Evolutionary conservation across 2,888 invertebrate species (phyloP).

Genomic region (Lordiphosa fenestrarum): DNA sequence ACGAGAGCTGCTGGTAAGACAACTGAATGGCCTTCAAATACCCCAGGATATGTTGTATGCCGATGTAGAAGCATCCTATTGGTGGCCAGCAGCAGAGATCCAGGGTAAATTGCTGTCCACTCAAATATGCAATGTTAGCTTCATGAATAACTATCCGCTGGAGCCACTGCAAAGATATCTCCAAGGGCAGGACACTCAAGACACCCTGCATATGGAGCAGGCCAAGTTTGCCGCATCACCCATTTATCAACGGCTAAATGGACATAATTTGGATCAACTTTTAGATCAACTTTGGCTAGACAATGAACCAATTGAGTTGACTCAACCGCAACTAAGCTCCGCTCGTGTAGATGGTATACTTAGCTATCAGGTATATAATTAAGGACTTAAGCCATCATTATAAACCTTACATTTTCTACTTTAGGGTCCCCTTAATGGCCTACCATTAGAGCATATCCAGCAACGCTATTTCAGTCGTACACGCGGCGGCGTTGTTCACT

Average conservation of each 20-base stretch:
- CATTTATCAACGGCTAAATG: conserved; percentile 79
- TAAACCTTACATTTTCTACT: conserved; percentile 1
- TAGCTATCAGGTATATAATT: conserved; percentile 60
- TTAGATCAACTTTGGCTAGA: conserved; percentile 81
- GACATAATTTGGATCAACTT: conserved; percentile 73
- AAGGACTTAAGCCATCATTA: not conserved
- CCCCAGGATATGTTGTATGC: conserved; percentile 80
- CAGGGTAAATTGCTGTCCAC: conserved; percentile 29
- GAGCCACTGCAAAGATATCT: conserved; percentile 54
- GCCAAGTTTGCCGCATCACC: conserved; percentile 80
- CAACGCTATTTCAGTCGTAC: conserved; percentile 82
- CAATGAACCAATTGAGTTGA: conserved; percentile 75
- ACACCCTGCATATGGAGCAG: conserved; percentile 78
- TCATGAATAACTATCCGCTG: conserved; percentile 66
- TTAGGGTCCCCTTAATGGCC: conserved; percentile 81
- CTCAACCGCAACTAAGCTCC: conserved; percentile 49
- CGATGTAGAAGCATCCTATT: conserved; percentile 53
- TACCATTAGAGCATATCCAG: conserved; percentile 80
- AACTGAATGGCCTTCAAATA: conserved; percentile 78
- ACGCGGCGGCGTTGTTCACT: conserved; percentile 44
- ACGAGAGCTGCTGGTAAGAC: conserved; percentile 65
- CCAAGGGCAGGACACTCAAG: conserved; percentile 16
- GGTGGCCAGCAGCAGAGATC: conserved; percentile 28
- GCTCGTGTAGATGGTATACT: conserved; percentile 69
- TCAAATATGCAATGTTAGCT: conserved; percentile 46